Evolutionary conservation across 23 tunicate species (phyloP).

Genomic region (Diplosoma virens): DNA sequence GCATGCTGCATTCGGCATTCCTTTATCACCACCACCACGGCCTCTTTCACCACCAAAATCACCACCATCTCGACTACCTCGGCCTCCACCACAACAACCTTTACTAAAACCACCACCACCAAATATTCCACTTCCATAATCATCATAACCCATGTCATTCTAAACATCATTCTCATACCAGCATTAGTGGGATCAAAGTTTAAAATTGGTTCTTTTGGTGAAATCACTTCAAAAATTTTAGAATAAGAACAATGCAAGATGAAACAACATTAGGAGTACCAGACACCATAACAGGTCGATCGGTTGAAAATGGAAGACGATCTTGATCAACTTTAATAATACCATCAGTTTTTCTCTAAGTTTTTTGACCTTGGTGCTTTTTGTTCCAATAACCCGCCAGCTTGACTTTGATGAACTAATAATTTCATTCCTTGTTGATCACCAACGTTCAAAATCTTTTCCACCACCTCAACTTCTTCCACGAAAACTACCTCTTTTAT

Average conservation of each 20-base stretch:
- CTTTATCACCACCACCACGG: slow-evolving; percentile 44
- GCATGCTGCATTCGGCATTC: too few relatives aligned
- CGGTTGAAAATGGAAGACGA: slow-evolving; percentile 75
- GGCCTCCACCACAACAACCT: slow-evolving; percentile 33
- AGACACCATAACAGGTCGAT: slow-evolving; percentile 62
- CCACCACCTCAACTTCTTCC: slow-evolving; percentile 22
- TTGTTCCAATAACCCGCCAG: slow-evolving; percentile 86
- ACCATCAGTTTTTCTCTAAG: slow-evolving; percentile 87
- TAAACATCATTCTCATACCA: slow-evolving; percentile 10
- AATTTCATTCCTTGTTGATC: slow-evolving; percentile 46
- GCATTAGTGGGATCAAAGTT: slow-evolving; percentile 62
- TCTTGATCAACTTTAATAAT: slow-evolving; percentile 78
- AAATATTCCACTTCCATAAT: slow-evolving; percentile 35
- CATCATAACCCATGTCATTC: slow-evolving; percentile 26
- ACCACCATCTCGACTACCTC: slow-evolving; percentile 49
- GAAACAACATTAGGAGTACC: slow-evolving; percentile 83
- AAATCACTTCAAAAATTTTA: slow-evolving; percentile 71
- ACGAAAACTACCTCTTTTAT: slow-evolving; percentile 12
- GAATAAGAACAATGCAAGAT: slow-evolving; percentile 70
- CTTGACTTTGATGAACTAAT: slow-evolving; percentile 89
- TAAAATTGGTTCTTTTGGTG: slow-evolving; percentile 79
- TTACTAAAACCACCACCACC: slow-evolving; percentile 39
- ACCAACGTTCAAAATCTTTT: background rate
- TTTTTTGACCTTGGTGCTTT: slow-evolving; percentile 81
- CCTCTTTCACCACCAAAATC: slow-evolving; percentile 49